Evolutionary conservation across 1,140 invertebrate species (phyloP), one percentile per base, ranked within the genome.

Genomic region (Leptonema lineaticorne): DNA sequence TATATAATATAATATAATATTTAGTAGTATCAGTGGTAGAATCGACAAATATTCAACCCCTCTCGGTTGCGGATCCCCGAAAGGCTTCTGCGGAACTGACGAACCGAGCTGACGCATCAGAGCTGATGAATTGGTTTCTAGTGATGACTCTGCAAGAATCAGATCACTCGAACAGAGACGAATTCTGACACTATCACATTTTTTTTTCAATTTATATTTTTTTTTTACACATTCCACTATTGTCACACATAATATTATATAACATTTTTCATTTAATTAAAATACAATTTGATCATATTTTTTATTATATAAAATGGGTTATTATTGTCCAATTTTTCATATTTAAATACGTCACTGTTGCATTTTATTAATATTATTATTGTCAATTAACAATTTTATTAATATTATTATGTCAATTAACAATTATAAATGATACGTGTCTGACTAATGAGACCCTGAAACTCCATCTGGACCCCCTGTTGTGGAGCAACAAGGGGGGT

Each of bases 51-150:
- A 41, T 41, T 11, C 37, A 41, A 2, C 2, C 9, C 2, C 37
- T 16, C 37, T 16, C 37, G 2, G 48, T 20, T 53, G 48, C 48
- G 16, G 37, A 53, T 59, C 20, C 48, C 57, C 33, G 57, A 41
- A 59, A 53, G 50, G 50, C 20, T 53, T 53, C 50, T 11, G 37
- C 37, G 37, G 5, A 41, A 62, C 29, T 45, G 29, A 62, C 58
- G 62, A 30, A 28, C 46, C 56, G n/a, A 41, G 24, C 63, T 50
- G 48, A 56, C 48, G 63, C 46, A 37, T 30, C 63, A 46, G 29
- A 14, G 29, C 64, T 58, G 64, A 68, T 60, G 58, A 68, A 68
- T 68, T 50, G 67, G 41, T 63, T 68, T 62, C 28, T 29, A 28
- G 28, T 22, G 41, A 30, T 68, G 67, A 68, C 67, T 14, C n/a